Evolutionary conservation across 2,888 invertebrate species (phyloP).

Genomic region (Physocephala rufipes): DNA sequence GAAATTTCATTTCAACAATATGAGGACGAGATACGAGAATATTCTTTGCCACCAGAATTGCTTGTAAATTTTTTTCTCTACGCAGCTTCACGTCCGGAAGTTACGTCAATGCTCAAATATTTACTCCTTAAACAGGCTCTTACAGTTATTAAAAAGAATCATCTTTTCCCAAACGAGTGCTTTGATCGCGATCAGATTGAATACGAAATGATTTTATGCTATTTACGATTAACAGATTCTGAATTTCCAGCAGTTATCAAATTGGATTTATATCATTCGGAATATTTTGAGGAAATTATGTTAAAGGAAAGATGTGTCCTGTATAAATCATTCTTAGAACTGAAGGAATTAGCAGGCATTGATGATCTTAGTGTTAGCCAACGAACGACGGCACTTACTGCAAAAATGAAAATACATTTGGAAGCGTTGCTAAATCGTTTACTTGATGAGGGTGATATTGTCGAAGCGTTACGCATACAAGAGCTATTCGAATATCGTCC

Average conservation of each 20-base stretch:
- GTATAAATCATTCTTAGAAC: conserved; percentile 63
- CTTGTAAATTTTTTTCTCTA: conserved; percentile 73
- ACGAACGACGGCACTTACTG: conserved; percentile 51
- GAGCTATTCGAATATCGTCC: conserved; percentile 65
- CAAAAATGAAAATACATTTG: conserved; percentile 58
- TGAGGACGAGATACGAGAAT: conserved; percentile 71
- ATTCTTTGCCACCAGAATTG: conserved; percentile 71
- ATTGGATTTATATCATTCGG: conserved; percentile 61
- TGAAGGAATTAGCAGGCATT: conserved; percentile 63
- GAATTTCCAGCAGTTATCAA: conserved; percentile 42
- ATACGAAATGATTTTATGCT: conserved; percentile 63
- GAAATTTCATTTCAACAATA: conserved; percentile 68
- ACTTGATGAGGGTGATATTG: conserved; percentile 69
- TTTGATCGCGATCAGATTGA: conserved; percentile 65
- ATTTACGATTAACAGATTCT: conserved; percentile 52
- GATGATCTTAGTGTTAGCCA: conserved; percentile 59
- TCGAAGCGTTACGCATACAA: conserved; percentile 69
- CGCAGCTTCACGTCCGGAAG: conserved; percentile 67
- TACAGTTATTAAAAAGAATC: conserved; percentile 62
- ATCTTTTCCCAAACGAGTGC: conserved; percentile 63
- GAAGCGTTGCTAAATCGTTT: conserved; percentile 66
- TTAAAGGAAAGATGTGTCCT: conserved; percentile 61
- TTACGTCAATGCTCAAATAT: conserved; percentile 66
- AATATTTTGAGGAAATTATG: conserved; percentile 64
- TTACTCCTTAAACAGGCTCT: conserved; percentile 62